Conservation (phyloP, 2,797 vertebrate genomes). For the Galago senegalensis region DNA sequence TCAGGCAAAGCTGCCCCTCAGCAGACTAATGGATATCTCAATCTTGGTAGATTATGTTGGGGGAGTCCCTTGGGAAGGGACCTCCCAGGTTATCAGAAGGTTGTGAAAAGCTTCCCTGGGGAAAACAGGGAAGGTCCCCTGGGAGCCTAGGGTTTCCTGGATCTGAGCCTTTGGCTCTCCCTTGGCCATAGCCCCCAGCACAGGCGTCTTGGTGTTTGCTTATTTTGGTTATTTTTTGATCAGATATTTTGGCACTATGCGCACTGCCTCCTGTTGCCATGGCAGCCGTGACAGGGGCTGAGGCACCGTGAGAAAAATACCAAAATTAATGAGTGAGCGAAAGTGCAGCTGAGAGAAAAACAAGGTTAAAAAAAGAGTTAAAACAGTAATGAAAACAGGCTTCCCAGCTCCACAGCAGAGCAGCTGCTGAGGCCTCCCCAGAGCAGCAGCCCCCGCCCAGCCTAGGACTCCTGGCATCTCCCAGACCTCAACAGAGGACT, state of each 20-base stretch:
- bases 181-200: constrained; percentile 47
- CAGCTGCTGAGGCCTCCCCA: constrained; percentile 82
- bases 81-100: constrained; percentile 68
- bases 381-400: constrained; percentile 91
- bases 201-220: constrained; percentile 88
- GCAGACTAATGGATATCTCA: constrained; percentile 40
- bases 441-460: constrained; percentile 64
- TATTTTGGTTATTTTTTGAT: constrained; percentile 93
- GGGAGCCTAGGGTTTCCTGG: constrained; percentile 68
- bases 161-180: constrained; percentile 62
- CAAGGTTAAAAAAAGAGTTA: constrained; percentile 92
- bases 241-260: constrained; percentile 92
- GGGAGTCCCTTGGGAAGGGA: constrained; percentile 15
- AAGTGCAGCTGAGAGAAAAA: constrained; percentile 91
- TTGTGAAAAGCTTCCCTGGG: constrained; percentile 62
- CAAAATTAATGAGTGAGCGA: constrained; percentile 93
- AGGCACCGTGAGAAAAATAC: constrained; percentile 93
- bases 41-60: constrained; percentile 36
- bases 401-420: constrained; percentile 86
- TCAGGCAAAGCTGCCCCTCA: constrained; percentile 46
- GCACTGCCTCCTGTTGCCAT: constrained; percentile 93
- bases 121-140: constrained; percentile 5
- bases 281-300: constrained; percentile 92
- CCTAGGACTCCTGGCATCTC: constrained; percentile 72
- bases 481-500: constrained; percentile 66